Conservation (phyloP, 2,797 vertebrate genomes). For the Argya squamiceps region DNA sequence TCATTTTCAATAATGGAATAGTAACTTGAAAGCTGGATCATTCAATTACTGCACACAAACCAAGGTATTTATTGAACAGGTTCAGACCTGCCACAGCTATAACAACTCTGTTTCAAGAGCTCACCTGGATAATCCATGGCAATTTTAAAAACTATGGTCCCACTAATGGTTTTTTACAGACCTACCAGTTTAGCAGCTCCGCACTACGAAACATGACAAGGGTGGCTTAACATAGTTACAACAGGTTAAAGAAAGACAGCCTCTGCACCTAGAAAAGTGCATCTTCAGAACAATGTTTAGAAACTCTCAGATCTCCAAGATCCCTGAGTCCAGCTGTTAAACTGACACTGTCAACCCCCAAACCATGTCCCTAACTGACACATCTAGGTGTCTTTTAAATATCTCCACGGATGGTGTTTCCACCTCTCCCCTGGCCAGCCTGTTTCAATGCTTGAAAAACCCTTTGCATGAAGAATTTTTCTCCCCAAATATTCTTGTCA, state of each 20-base stretch:
- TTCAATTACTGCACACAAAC: neutral
- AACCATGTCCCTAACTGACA: neutral
- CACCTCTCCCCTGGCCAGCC: neutral
- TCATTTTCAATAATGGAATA: neutral
- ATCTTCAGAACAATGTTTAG: neutral
- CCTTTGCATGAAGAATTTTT: neutral
- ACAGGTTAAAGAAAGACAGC: neutral
- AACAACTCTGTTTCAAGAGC: neutral
- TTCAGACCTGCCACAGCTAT: neutral
- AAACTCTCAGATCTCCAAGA: neutral
- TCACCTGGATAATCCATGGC: neutral
- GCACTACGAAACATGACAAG: neutral
- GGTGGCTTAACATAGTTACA: neutral
- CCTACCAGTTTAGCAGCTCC: neutral
- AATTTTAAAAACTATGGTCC: neutral
- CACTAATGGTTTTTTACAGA: neutral
- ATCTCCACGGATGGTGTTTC: neutral
- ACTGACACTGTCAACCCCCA: neutral
- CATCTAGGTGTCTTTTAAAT: fast-evolving
- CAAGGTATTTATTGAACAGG: neutral
- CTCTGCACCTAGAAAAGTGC: neutral
- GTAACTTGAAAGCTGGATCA: neutral
- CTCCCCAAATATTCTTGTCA: neutral
- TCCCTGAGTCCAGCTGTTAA: neutral
- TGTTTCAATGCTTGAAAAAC: neutral